Conservation (phyloP, 2,888 invertebrate genomes). For the Acrocyrtus sp. region DNA sequence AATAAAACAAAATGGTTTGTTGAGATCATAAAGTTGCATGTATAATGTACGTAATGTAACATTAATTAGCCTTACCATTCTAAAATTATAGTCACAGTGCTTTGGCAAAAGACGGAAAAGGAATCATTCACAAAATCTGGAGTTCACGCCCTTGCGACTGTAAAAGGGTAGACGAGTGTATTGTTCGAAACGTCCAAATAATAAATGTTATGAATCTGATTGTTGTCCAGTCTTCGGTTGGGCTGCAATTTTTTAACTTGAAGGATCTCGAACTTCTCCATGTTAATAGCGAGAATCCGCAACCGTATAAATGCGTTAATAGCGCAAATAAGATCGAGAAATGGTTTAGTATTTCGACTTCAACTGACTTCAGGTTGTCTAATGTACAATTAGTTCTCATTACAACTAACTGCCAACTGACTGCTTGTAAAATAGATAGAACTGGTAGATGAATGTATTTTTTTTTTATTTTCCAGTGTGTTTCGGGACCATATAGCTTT, state of each 20-base stretch:
- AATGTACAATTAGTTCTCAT: not conserved
- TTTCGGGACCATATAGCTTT: slow-evolving; percentile 51
- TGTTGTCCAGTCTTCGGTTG: slow-evolving; percentile 42
- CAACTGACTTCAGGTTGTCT: slow-evolving; percentile 47
- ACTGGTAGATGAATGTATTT: not conserved
- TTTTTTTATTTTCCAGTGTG: slow-evolving; percentile 35
- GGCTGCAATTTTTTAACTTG: slow-evolving; percentile 48
- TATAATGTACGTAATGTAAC: no score
- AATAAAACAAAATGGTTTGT: not conserved
- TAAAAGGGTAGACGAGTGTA: slow-evolving; percentile 38
- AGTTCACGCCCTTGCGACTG: slow-evolving; percentile 46
- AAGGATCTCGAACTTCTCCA: slow-evolving; percentile 9
- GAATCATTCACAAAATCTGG: slow-evolving; percentile 14
- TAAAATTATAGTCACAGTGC: not conserved
- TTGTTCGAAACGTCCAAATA: slow-evolving; percentile 43
- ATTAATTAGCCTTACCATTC: no score
- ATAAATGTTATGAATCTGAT: slow-evolving; percentile 49
- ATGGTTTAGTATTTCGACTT: not conserved
- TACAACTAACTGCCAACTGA: no score
- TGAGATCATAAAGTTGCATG: no score
- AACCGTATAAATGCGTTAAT: not conserved
- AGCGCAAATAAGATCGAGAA: not conserved
- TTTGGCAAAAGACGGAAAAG: not conserved
- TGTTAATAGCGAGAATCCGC: not conserved
- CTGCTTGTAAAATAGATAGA: no score